Conservation (phyloP, 2,888 invertebrate genomes). For the Sphaerophoria taeniata region DNA sequence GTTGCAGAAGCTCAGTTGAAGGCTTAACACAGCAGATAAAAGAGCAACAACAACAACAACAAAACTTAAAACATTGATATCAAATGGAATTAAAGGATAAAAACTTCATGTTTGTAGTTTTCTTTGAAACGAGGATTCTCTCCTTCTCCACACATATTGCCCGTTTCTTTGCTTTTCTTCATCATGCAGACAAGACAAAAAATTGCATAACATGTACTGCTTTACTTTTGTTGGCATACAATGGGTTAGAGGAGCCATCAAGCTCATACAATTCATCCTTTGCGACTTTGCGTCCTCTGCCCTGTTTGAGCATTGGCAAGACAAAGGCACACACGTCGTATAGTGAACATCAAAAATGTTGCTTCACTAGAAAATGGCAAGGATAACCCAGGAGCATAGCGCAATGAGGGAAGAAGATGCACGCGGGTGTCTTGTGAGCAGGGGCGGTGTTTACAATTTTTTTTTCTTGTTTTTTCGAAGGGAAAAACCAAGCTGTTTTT, state of each 20-base stretch:
- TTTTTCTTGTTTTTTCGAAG: not conserved
- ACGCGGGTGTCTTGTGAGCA: not conserved
- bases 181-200: not conserved
- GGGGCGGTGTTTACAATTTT: not conserved
- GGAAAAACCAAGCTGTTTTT: conserved; percentile 51
- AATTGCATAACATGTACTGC: not conserved
- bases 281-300: not conserved
- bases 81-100: conserved; percentile 72
- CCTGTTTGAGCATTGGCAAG: conserved; percentile 34
- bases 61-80: conserved; percentile 53
- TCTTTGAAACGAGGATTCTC: conserved; percentile 39
- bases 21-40: conserved; percentile 45
- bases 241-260: not conserved
- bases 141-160: not conserved
- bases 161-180: not conserved
- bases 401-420: not conserved
- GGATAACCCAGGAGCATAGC: not conserved
- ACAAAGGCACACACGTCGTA: conserved; percentile 42
- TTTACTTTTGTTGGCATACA: not conserved
- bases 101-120: conserved; percentile 66
- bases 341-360: conserved; percentile 1
- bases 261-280: not conserved
- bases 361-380: not conserved
- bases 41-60: not conserved
- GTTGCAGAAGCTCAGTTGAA: conserved; percentile 7